Evolutionary conservation across 2,113 vertebrate species (phyloP), one percentile per base, ranked within the genome.

Genomic region (Dromas ardeola): DNA sequence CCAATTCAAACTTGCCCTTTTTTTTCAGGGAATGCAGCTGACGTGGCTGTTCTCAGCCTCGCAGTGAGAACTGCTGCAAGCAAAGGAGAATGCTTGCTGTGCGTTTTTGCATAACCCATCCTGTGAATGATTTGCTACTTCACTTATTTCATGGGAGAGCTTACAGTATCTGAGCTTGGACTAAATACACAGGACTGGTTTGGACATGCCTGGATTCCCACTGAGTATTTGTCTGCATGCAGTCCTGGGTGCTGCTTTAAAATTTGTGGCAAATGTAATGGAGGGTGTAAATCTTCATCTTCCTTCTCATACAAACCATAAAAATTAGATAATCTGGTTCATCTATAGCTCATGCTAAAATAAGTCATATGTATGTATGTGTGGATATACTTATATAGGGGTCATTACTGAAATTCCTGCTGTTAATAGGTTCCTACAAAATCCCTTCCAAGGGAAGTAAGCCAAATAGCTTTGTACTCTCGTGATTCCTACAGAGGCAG

Each of bases 381-480:
- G 21, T 61, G 14, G 45, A 6, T 38, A 27, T 53, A 20, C 29
- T 71, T 94, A 61, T 30, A 62, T 21, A 91, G 55, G 63, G 52
- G 72, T 74, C 79, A 52, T 90, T 83, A 90, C 38, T 78, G 76
- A 81, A 90, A 74, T 55, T 62, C 62, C 82, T 90, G 63, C 72
- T 92, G 38, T 43, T 88, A 80, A 78, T 29, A 53, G 63, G n/a
- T 86, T 94, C 53, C 49, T 92, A 50, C 38, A 74, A 84, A 91
- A 90, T 83, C 38, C 72, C 40, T 86, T 80, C 53, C 65, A 92
- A 92, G 86, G 71, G 59, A 88, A 90, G 63, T 12, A 88, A 84
- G 88, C 94, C 97, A 95, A 78, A 95, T 34, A 92, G 86, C 59
- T 93, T 94, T 89, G 83, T 65, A 13, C 61, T 94, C 67, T 88